Base-by-base conservation (phyloP, 1,140 invertebrate species). In the Zaprionus taronus region DNA sequence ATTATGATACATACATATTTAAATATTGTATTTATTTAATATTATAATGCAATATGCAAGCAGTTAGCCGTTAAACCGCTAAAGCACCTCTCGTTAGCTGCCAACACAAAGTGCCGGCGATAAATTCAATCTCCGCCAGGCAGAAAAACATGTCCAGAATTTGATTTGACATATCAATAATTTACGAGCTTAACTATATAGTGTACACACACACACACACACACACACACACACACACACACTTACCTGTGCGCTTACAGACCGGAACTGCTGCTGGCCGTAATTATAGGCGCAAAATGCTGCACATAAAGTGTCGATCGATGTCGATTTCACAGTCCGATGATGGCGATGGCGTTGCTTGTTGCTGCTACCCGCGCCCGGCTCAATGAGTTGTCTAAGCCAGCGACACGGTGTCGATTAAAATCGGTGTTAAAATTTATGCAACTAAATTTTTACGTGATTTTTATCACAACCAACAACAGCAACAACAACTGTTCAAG, bases 391-490 rank as follows among this genome's bases (percentile, higher is more conserved):
- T 77, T 85, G 83, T 86, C 82, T 69, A 71, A 71, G 69, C 56
- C 44, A 51, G 64, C 75, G 81, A 90, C 85, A 83, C 71, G 78
- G 62, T 60, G 64, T 70, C 81, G 85, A 90, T 90, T 90, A 90
- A 80, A 89, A 90, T 90, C 85, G 85, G 85, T 90, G 85, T 90
- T 90, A 90, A 84, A 90, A 90, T 90, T 90, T 90, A 85, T 90
- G 85, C 85, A 90, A 82, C 79, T 79, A 63, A 81, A 79, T 84
- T 90, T 89, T 81, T 79, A 80, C 71, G 66, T 75, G 85, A 90
- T 90, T 85, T 78, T 72, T 80, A 90, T 90, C 85, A 70, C 53
- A 53, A 26, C 24, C 9, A 67, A 67, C 28, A 31, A 28, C 26
- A 28, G 7, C 61, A 65, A 66, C 77, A 69, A 77, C 77, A 63